Base-by-base conservation (phyloP, 2,113 vertebrate genomes). In the Cyanocitta stelleri region DNA sequence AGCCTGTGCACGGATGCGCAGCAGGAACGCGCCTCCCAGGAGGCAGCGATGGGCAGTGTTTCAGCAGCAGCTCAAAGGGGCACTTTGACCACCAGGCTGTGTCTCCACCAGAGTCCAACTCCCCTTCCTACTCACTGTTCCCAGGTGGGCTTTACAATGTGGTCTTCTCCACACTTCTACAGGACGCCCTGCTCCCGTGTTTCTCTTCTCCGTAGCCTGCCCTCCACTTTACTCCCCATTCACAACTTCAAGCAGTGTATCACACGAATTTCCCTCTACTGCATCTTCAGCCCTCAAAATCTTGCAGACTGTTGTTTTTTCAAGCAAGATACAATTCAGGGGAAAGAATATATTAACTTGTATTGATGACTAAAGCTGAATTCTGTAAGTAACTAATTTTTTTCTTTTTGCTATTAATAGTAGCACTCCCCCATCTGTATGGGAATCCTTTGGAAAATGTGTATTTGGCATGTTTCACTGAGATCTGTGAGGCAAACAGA, bases 21-120 rank as follows among this genome's bases (percentile, higher is more conserved):
- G 72, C 26, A 9, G 92, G 84, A 93, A 73, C 0, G 3, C 1
- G 5, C 14, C 73, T 72, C 81, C 41, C 54, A 37, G 51, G 39
- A 89, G 24, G 71, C 6, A 24, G 81, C 4, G 8, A 75, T 12
- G 30, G 49, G 32, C 75, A 55, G 0, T 0, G 16, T 3, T 52
- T 51, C 66, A 64, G 8, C 87, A 84, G 37, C 48, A 63, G 13
- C 44, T 51, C 59, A 15, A 56, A 54, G 68, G 27, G n/a, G 5
- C 2, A 1, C 13, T 16, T 1, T 30, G 66, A 39, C 37, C 37
- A 46, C 24, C 1, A 0, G 58, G 24, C 32, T 9, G 4, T 39
- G 54, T n/a, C 68, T 30, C 27, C 6, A 4, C 9, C 48, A 56
- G 13, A 59, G 22, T 1, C 49, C 3, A 5, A 23, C 27, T 83